phyloP scores from a whole-genome alignment of 2,888 invertebrate genomes.

The Neoascia interrupta region DNA sequence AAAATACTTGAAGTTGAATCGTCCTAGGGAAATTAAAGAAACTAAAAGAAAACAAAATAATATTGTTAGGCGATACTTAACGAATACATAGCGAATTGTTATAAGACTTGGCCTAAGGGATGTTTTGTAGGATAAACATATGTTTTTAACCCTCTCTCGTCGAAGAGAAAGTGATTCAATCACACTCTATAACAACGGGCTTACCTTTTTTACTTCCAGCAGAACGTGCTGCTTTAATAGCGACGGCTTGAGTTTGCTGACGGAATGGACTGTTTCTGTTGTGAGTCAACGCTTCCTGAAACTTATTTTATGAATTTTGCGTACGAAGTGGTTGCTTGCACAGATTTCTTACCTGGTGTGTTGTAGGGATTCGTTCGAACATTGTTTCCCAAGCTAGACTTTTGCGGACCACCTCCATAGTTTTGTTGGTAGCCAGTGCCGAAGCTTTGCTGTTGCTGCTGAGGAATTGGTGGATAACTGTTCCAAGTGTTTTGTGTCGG shows the following conservation, averaged over 20 bases:
- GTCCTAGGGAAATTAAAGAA: too few species aligned
- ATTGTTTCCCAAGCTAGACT: constrained; percentile 84
- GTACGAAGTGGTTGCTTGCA: too few species aligned
- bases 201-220: not conserved
- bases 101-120: too few species aligned
- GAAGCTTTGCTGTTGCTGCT: constrained; percentile 72
- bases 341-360: constrained; percentile 16
- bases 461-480: constrained; percentile 22
- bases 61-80: too few species aligned
- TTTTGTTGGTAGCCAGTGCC: constrained; percentile 90
- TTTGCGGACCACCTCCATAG: constrained; percentile 90
- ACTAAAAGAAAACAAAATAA: too few species aligned
- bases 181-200: too few species aligned
- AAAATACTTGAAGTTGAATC: too few species aligned
- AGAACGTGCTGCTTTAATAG: too few species aligned
- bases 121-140: too few species aligned
- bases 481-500: constrained; percentile 49
- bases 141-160: too few species aligned
- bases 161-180: too few species aligned
- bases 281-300: not conserved
- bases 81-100: too few species aligned
- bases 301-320: not conserved
- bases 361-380: constrained; percentile 86
- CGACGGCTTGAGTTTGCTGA: not conserved
- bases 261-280: not conserved